These are phyloP conservation scores for Steatocranus sp. DNA, from an alignment of 2,797 vertebrate genomes.

Conservation along the genomic window DNA sequence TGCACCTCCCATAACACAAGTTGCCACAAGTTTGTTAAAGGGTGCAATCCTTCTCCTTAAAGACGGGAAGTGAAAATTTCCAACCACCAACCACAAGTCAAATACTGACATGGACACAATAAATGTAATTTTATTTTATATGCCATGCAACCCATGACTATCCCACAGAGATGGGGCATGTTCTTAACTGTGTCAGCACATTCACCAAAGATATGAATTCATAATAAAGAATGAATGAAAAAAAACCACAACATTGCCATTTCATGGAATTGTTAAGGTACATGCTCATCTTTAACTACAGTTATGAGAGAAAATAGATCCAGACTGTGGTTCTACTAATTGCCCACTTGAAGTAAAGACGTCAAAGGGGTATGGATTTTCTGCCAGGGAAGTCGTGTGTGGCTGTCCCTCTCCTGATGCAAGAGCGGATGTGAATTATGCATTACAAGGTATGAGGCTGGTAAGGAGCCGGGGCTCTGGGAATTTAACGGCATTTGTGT, in stretches of 20 bases:
- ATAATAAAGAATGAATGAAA: neutral
- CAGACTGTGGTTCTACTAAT: conserved; percentile 69
- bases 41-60: neutral
- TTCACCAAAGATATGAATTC: neutral
- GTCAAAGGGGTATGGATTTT: conserved; percentile 78
- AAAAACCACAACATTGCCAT: conserved; percentile 29
- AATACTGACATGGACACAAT: neutral
- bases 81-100: neutral
- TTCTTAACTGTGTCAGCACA: neutral
- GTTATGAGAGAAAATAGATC: conserved; percentile 72
- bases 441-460: conserved; percentile 77
- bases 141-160: neutral
- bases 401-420: conserved; percentile 69
- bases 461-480: conserved; percentile 64
- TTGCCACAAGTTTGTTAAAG: neutral
- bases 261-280: conserved; percentile 60
- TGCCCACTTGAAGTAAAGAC: conserved; percentile 76
- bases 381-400: conserved; percentile 72
- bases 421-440: conserved; percentile 77
- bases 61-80: fast-evolving
- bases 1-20: neutral
- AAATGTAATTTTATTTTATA: neutral
- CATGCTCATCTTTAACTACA: conserved; percentile 62
- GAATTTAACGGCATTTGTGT: conserved; percentile 79
- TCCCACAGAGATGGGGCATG: neutral